Percentiles rank a stretch among this genome's conserved stretches.
Conservation (phyloP, 1,140 invertebrate genomes). For the Hyles vespertilio region DNA sequence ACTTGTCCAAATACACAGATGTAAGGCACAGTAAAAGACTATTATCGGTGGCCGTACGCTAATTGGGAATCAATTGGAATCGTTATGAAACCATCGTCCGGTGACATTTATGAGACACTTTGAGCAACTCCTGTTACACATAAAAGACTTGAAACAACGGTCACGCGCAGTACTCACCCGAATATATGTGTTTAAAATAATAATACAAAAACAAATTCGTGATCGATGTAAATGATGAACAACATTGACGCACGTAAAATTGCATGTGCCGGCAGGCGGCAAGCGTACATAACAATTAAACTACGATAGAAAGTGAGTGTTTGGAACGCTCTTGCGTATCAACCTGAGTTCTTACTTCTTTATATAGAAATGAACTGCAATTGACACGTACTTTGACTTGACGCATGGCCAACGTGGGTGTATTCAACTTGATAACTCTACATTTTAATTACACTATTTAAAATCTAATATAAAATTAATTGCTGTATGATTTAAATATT, state of each 20-base stretch:
- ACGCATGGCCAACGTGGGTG: slow-evolving; percentile 16
- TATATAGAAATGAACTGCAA: slow-evolving; percentile 51
- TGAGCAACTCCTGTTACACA: too few species aligned
- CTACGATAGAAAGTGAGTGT: slow-evolving; percentile 67
- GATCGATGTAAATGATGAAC: slow-evolving; percentile 52
- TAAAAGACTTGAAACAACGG: too few species aligned
- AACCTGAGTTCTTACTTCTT: slow-evolving; percentile 39
- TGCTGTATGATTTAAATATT: too few species aligned
- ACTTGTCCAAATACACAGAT: too few species aligned
- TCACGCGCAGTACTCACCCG: not conserved
- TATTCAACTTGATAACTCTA: slow-evolving; percentile 4
- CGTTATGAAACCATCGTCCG: too few species aligned
- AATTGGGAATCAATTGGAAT: too few species aligned
- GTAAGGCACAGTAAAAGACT: too few species aligned
- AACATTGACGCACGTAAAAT: slow-evolving; percentile 71
- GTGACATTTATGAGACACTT: too few species aligned
- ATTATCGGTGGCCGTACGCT: too few species aligned
- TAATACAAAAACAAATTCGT: slow-evolving; percentile 36
- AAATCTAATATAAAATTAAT: too few species aligned
- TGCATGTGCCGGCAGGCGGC: slow-evolving; percentile 53
- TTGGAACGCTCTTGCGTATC: slow-evolving; percentile 34
- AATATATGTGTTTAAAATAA: slow-evolving; percentile 25
- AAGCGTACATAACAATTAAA: slow-evolving; percentile 70
- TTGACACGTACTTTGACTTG: slow-evolving; percentile 50
- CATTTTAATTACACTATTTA: too few species aligned